Evolutionary conservation across 2,797 vertebrate genomes (phyloP).

Genomic region (Chaetodon trifasciatus): DNA sequence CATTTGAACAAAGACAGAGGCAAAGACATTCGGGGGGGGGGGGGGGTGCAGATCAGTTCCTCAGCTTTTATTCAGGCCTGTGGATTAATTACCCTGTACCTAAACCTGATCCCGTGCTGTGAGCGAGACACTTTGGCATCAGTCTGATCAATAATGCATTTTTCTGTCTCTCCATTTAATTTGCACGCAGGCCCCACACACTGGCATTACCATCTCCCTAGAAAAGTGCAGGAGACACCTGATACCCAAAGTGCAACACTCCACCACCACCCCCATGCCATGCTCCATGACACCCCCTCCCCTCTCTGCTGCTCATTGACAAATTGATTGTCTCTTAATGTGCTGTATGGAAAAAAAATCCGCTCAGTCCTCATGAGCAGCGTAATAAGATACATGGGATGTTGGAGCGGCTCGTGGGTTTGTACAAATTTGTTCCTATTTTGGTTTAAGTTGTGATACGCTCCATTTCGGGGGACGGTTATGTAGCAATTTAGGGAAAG

Average conservation of each 20-base stretch:
- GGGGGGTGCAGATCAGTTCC: constrained; percentile 69
- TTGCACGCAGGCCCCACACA: constrained; percentile 76
- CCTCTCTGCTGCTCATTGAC: constrained; percentile 62
- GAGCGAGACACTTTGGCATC: constrained; percentile 84
- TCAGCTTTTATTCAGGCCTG: constrained; percentile 77
- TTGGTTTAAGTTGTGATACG: constrained; percentile 37
- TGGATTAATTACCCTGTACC: constrained; percentile 87
- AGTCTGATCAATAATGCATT: constrained; percentile 88
- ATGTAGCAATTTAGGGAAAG: constrained; percentile 38
- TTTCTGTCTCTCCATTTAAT: constrained; percentile 89
- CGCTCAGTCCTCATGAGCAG: constrained; percentile 44
- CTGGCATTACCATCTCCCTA: constrained; percentile 72
- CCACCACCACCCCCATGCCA: constrained; percentile 43
- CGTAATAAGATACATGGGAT: constrained; percentile 50
- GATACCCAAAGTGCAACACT: constrained; percentile 79
- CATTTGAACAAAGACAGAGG: constrained; percentile 60
- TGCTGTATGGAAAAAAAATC: constrained; percentile 42
- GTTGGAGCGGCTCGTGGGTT: constrained; percentile 57
- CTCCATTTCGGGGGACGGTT: constrained; percentile 23
- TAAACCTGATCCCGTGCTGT: constrained; percentile 82
- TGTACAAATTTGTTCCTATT: constrained; percentile 59
- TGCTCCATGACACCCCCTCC: constrained; percentile 53
- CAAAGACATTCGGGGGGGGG: not conserved
- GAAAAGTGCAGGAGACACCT: constrained; percentile 80
- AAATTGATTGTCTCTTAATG: constrained; percentile 80